phyloP scores from a whole-genome alignment of 2,888 invertebrate species.

The Drosophila nr. fundita region DNA sequence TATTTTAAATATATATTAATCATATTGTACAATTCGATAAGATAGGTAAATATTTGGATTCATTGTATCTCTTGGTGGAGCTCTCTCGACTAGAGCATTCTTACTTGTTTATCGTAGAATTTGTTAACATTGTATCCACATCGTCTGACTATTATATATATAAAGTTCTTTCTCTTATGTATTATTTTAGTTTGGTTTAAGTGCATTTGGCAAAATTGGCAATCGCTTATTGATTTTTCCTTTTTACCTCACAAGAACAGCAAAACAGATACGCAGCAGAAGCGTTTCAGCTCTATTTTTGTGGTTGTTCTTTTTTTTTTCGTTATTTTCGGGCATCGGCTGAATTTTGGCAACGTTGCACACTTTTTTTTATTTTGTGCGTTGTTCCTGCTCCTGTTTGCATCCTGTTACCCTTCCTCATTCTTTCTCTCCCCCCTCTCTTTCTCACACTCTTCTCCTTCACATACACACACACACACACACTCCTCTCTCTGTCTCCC shows the following conservation, averaged over 20 bases:
- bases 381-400: conserved; percentile 8
- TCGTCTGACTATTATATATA: neutral
- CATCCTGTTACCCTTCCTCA: neutral
- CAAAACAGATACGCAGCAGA: conserved; percentile 13
- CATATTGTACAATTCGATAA: neutral
- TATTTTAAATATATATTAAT: neutral
- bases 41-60: neutral
- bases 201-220: neutral
- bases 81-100: neutral
- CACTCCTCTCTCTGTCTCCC: neutral
- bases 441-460: neutral
- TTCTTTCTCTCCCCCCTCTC: neutral
- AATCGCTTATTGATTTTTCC: conserved; percentile 7
- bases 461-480: neutral
- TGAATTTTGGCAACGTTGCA: conserved; percentile 38
- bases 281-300: conserved; percentile 7
- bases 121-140: neutral
- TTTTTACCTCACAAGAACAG: neutral
- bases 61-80: neutral
- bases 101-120: neutral
- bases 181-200: neutral
- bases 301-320: neutral
- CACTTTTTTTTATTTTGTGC: neutral
- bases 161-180: neutral
- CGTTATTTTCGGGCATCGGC: conserved; percentile 25